These are phyloP conservation scores for Nephrotoma appendiculata DNA, from an alignment of 2,888 invertebrate genomes.

Conservation along the genomic window DNA sequence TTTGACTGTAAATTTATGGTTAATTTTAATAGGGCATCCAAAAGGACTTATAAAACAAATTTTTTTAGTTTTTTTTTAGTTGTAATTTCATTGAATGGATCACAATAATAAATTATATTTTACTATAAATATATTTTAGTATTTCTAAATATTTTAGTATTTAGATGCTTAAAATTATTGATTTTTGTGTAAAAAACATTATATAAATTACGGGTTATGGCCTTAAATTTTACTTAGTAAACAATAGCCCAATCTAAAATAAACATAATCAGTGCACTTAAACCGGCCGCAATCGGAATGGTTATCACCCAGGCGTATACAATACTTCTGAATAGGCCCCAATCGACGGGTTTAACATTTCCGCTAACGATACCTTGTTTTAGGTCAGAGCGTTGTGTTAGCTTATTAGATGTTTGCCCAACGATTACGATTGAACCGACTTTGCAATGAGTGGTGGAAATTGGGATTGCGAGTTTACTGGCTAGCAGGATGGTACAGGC, in stretches of 20 bases:
- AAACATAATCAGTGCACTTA: conserved; percentile 71
- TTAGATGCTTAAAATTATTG: background rate
- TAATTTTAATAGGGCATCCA: too few relatives aligned
- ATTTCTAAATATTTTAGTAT: too few relatives aligned
- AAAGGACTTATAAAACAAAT: too few relatives aligned
- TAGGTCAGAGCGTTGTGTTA: conserved; percentile 45
- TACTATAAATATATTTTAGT: background rate
- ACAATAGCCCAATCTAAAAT: conserved; percentile 15
- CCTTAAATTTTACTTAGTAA: background rate
- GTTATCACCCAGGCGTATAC: conserved; percentile 97
- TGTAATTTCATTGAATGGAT: background rate
- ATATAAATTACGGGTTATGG: background rate
- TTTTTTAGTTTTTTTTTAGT: too few relatives aligned
- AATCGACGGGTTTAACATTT: conserved; percentile 25
- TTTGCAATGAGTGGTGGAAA: conserved; percentile 98
- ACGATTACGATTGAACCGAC: conserved; percentile 98
- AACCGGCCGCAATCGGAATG: conserved; percentile 78
- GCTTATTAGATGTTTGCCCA: conserved; percentile 56
- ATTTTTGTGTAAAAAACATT: background rate
- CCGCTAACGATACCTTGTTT: conserved; percentile 5
- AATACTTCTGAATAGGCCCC: conserved; percentile 61
- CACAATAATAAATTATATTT: background rate
- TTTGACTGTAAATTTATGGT: too few relatives aligned
- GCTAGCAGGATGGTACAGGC: conserved; percentile 93
- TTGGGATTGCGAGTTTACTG: conserved; percentile 91